Conservation (phyloP, 2,888 invertebrate species). For the Rhodophaea formosa region DNA sequence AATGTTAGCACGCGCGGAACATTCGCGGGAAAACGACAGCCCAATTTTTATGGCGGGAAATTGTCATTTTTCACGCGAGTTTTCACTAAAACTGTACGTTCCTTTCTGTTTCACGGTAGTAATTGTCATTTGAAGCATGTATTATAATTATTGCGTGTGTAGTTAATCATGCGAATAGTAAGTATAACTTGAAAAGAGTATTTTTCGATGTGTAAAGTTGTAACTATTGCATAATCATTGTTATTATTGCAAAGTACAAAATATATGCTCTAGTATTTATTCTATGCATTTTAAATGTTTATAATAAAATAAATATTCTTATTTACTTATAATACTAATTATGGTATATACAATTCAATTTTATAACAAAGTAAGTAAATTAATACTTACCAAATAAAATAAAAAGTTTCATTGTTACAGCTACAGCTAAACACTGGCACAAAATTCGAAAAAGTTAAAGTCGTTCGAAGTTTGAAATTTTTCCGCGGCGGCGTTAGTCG, state of each 20-base stretch:
- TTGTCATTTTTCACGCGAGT: not conserved
- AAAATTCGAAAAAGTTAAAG: constrained; percentile 37
- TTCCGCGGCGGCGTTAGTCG: constrained; percentile 62
- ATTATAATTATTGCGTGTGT: not conserved
- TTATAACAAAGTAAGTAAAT: not conserved
- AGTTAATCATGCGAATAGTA: too few species aligned
- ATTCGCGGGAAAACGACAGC: not conserved
- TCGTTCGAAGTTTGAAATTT: constrained; percentile 43
- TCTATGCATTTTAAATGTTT: not conserved
- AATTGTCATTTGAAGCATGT: not conserved
- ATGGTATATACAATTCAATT: not conserved
- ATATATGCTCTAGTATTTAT: too few species aligned
- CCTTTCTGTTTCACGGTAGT: not conserved
- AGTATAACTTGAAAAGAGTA: too few species aligned
- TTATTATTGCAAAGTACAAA: too few species aligned
- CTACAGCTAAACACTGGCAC: constrained; percentile 58
- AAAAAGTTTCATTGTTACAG: constrained; percentile 60
- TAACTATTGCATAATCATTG: too few species aligned
- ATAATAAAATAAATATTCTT: not conserved
- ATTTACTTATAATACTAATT: not conserved
- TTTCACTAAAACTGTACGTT: not conserved
- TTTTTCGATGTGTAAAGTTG: too few species aligned
- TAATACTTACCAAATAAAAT: constrained; percentile 64
- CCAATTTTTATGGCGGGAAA: not conserved
- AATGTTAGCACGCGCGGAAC: constrained; percentile 16